Evolutionary conservation across 2,113 vertebrate species (phyloP).

Genomic region (Ptychochromis oligacanthus): DNA sequence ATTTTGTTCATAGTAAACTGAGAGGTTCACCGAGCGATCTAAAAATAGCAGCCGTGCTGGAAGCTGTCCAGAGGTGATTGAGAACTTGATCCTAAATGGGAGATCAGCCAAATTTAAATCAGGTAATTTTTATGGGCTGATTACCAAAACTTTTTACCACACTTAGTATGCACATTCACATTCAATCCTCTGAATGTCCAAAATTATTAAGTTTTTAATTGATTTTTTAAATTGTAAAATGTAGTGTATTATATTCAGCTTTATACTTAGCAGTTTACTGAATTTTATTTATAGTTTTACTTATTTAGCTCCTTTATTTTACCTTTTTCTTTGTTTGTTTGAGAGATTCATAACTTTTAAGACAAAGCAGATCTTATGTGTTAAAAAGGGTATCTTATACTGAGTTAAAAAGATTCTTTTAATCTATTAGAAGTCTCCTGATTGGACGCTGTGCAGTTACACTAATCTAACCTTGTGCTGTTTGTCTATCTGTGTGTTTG

Average conservation of each 20-base stretch:
- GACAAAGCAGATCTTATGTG: background rate
- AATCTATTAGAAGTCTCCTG: background rate
- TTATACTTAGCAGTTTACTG: background rate
- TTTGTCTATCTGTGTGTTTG: slow-evolving; percentile 27
- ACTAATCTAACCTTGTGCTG: background rate
- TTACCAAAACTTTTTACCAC: background rate
- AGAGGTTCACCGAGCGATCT: background rate
- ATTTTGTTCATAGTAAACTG: background rate
- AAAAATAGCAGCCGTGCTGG: background rate
- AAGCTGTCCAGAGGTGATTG: background rate
- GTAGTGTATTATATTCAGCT: background rate
- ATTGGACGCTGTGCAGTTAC: background rate
- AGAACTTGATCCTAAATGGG: background rate
- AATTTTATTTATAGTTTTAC: background rate
- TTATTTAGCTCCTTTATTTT: background rate
- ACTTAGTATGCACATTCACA: background rate
- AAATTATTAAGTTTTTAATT: background rate
- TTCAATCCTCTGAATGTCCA: accelerated
- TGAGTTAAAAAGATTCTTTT: background rate
- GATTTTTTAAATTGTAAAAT: background rate
- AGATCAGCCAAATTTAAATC: background rate
- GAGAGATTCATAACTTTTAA: background rate
- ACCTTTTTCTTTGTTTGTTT: background rate
- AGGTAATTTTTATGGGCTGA: background rate
- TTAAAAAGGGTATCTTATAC: background rate